Percentiles rank a stretch among this genome's conserved stretches.
phyloP scores from a whole-genome alignment of 2,888 invertebrate species.

The Metacarcinus magister region DNA sequence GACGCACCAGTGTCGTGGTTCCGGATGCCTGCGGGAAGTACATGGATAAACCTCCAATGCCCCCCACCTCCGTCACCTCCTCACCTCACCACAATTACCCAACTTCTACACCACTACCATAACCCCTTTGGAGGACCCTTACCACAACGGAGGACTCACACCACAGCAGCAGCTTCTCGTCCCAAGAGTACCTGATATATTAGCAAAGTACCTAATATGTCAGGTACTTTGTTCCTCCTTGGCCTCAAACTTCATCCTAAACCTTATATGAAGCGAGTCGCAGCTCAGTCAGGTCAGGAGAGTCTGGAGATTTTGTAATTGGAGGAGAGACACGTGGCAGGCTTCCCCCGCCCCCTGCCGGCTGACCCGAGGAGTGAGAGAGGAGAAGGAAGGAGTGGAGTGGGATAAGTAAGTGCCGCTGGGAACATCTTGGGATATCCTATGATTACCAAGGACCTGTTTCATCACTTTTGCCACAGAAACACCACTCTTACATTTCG shows the following conservation, averaged over 20 bases:
- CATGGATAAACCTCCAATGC: neutral
- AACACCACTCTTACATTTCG: neutral
- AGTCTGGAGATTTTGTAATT: neutral
- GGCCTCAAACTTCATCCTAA: no score
- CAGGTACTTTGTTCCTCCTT: no score
- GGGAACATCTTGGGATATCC: neutral
- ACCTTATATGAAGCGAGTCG: neutral
- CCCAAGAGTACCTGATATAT: no score
- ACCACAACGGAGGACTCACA: neutral
- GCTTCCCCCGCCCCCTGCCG: neutral
- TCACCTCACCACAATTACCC: no score
- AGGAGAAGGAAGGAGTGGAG: neutral
- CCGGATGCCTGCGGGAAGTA: neutral
- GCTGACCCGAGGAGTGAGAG: neutral
- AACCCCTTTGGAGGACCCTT: neutral
- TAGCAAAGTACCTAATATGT: no score
- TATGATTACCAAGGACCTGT: neutral
- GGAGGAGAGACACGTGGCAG: neutral
- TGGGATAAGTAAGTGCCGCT: neutral
- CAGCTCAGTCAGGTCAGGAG: neutral
- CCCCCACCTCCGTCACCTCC: no score
- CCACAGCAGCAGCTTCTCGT: neutral
- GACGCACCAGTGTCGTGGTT: slow-evolving; percentile 32
- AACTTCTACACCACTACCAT: neutral
- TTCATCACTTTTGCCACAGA: neutral